phyloP scores from a whole-genome alignment of 2,113 vertebrate species.

The Hipposideros armiger region DNA sequence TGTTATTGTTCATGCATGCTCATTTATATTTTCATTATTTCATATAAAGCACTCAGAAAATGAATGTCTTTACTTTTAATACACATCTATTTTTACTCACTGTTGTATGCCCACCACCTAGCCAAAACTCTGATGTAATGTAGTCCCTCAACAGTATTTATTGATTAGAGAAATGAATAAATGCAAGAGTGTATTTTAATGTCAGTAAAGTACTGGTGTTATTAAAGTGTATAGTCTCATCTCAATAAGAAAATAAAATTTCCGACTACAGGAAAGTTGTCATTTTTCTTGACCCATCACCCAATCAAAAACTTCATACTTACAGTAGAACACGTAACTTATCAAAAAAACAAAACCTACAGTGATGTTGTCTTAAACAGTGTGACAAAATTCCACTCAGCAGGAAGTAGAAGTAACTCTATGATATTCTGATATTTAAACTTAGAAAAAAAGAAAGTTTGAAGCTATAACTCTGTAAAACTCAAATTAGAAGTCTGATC shows the following conservation, averaged over 20 bases:
- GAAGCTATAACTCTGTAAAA: neutral
- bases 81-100: neutral
- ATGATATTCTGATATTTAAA: neutral
- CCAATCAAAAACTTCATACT: neutral
- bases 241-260: constrained; percentile 6
- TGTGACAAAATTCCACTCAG: neutral
- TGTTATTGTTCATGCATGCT: neutral
- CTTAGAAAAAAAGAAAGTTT: neutral
- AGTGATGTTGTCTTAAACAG: neutral
- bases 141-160: neutral
- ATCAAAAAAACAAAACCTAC: neutral
- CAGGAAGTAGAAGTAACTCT: neutral
- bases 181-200: neutral
- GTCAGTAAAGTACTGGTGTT: neutral
- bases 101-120: accelerated
- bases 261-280: neutral
- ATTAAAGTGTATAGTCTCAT: neutral
- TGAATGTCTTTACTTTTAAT: neutral
- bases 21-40: neutral
- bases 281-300: neutral
- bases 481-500: neutral
- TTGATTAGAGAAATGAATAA: neutral
- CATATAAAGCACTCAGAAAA: neutral
- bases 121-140: neutral
- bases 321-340: neutral